A percentile compares a stretch with the other conserved stretches of the same genome.
phyloP scores from a whole-genome alignment of 2,888 invertebrate species.

The Schizaphis graminum region DNA sequence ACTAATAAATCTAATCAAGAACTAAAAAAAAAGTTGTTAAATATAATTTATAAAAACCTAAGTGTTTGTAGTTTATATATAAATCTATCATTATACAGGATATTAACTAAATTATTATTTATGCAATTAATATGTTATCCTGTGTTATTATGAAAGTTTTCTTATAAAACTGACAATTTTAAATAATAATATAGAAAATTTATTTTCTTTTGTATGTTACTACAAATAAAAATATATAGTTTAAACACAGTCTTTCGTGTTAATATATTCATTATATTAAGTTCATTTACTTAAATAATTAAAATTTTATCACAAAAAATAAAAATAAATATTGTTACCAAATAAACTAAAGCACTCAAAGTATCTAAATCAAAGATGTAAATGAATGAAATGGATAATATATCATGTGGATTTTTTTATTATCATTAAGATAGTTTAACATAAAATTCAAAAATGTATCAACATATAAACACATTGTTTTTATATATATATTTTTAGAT shows the following conservation, averaged over 20 bases:
- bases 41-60: not conserved
- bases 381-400: not conserved
- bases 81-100: not conserved
- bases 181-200: not conserved
- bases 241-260: not conserved
- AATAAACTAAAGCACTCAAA: not conserved
- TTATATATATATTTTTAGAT: constrained; percentile 11
- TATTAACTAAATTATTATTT: not conserved
- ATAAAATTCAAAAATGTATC: not conserved
- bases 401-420: not conserved
- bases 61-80: not conserved
- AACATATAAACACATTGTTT: not conserved
- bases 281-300: not conserved
- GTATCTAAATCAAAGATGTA: not conserved
- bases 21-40: not conserved
- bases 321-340: not conserved
- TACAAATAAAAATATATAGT: not conserved
- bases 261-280: not conserved
- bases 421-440: not conserved
- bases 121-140: not conserved
- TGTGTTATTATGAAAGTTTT: not conserved
- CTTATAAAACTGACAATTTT: not conserved
- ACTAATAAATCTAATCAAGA: not conserved
- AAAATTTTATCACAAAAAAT: not conserved
- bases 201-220: not conserved